phyloP scores from a whole-genome alignment of 2,113 vertebrate species.

The Trematomus loennbergii region DNA sequence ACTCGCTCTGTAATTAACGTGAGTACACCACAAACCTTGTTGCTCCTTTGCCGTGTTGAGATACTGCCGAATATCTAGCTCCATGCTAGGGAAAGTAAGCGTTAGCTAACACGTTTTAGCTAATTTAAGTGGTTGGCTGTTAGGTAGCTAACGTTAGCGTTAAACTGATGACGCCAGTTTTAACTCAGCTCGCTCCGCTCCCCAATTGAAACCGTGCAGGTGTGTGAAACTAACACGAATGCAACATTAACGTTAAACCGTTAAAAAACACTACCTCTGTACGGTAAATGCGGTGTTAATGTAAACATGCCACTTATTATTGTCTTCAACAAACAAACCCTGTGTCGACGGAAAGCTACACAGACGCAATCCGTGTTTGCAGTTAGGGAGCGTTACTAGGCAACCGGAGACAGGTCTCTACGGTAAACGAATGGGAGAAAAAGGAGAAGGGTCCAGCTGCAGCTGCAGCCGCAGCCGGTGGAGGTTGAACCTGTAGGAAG shows the following conservation, averaged over 20 bases:
- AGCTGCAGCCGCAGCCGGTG: too few relatives aligned
- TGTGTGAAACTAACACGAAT: not conserved
- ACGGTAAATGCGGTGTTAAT: not conserved
- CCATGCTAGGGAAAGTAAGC: slow-evolving; percentile 59
- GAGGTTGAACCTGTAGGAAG: too few relatives aligned
- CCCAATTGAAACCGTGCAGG: not conserved
- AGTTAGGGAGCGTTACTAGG: slow-evolving; percentile 54
- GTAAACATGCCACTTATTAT: not conserved
- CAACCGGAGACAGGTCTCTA: slow-evolving; percentile 52
- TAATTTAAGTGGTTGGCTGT: not conserved
- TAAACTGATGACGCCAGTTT: not conserved
- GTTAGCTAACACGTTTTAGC: too few relatives aligned
- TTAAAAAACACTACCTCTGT: not conserved
- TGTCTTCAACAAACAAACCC: not conserved
- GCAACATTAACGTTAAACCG: not conserved
- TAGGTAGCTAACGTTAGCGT: not conserved
- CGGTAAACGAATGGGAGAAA: slow-evolving; percentile 46
- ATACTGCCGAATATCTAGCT: slow-evolving; percentile 71
- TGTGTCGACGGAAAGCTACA: not conserved
- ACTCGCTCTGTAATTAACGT: not conserved
- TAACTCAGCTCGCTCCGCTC: not conserved
- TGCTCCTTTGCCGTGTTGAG: slow-evolving; percentile 67
- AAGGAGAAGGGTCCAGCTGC: too few relatives aligned
- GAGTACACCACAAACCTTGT: slow-evolving; percentile 66
- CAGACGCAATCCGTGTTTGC: not conserved